These are phyloP conservation scores for Petrolisthes manimaculis DNA, from an alignment of 2,888 invertebrate genomes.

Conservation along the genomic window DNA sequence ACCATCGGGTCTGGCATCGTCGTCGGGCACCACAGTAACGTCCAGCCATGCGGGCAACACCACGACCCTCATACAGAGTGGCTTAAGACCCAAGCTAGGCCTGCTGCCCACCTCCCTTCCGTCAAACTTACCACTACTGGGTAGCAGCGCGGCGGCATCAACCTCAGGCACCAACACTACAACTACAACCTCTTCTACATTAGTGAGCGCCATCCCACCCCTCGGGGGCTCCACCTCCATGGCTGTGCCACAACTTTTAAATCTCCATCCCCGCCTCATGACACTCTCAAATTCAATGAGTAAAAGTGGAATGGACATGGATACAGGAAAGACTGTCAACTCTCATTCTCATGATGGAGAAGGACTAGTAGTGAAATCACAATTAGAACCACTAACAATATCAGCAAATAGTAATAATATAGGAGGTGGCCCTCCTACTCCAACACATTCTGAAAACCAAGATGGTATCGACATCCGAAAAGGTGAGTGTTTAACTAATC, in stretches of 20 bases:
- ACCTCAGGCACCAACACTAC: slow-evolving; percentile 44
- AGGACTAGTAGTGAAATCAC: slow-evolving; percentile 52
- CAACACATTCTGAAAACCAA: slow-evolving; percentile 79
- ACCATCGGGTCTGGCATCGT: slow-evolving; percentile 37
- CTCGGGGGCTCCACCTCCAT: slow-evolving; percentile 43
- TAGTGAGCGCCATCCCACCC: slow-evolving; percentile 43
- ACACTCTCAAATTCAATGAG: slow-evolving; percentile 48
- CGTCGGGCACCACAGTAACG: slow-evolving; percentile 53
- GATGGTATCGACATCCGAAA: slow-evolving; percentile 77
- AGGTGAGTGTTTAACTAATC: slow-evolving; percentile 71
- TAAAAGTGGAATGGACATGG: slow-evolving; percentile 55
- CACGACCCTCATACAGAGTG: slow-evolving; percentile 41
- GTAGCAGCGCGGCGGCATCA: slow-evolving; percentile 32
- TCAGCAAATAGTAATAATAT: slow-evolving; percentile 63
- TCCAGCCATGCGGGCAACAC: slow-evolving; percentile 52
- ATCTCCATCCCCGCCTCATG: slow-evolving; percentile 56
- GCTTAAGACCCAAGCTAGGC: slow-evolving; percentile 54
- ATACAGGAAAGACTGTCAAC: slow-evolving; percentile 50
- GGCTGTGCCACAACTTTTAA: slow-evolving; percentile 53
- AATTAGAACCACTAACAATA: slow-evolving; percentile 62
- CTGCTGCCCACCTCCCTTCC: slow-evolving; percentile 50
- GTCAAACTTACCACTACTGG: slow-evolving; percentile 40
- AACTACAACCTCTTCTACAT: slow-evolving; percentile 33
- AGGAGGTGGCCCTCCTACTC: slow-evolving; percentile 80
- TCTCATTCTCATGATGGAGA: slow-evolving; percentile 58